These are phyloP conservation scores for Leucozona laternaria DNA, from an alignment of 2,888 invertebrate species.

Conservation along the genomic window DNA sequence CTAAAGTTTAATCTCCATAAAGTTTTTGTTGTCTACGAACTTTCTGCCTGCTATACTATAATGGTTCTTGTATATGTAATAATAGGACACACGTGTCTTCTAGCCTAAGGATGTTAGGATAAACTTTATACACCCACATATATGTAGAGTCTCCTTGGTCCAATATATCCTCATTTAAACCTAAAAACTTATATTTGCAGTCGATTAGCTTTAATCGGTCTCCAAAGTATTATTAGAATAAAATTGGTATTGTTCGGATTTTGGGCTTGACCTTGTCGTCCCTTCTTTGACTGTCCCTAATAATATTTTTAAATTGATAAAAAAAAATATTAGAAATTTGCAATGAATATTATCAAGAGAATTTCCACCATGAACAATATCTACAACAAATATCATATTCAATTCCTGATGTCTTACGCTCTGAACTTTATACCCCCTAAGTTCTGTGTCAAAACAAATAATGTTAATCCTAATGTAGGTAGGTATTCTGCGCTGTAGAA, in stretches of 20 bases:
- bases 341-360: background rate
- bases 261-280: background rate
- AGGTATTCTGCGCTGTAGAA: background rate
- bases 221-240: background rate
- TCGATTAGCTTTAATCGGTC: constrained; percentile 16
- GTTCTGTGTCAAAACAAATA: constrained; percentile 18
- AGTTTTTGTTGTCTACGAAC: background rate
- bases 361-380: background rate
- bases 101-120: background rate
- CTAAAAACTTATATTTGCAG: constrained; percentile 10
- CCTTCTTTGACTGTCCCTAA: background rate
- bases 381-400: background rate
- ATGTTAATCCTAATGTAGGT: background rate
- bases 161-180: constrained; percentile 1
- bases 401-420: background rate
- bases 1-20: background rate
- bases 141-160: constrained; percentile 8
- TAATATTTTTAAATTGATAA: background rate
- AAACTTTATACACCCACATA: background rate
- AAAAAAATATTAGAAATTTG: no score
- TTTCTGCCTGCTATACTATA: background rate
- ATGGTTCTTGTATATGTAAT: constrained; percentile 7
- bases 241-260: background rate
- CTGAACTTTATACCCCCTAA: background rate
- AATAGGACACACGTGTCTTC: constrained; percentile 3